phyloP scores from a whole-genome alignment of 2,113 vertebrate species.

The Heterochromis multidens region DNA sequence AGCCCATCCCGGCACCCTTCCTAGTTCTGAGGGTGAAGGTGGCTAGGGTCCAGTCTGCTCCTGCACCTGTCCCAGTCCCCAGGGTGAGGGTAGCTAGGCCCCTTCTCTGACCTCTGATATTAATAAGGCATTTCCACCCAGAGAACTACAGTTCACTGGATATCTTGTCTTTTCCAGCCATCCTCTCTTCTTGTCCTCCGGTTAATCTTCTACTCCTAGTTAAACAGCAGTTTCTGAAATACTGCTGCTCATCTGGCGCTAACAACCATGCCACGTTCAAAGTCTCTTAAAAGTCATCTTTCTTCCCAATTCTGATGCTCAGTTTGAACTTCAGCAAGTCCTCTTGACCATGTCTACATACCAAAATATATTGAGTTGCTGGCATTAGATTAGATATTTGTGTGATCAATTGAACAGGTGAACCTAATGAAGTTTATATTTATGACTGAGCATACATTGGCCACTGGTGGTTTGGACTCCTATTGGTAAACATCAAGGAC shows the following conservation, averaged over 20 bases:
- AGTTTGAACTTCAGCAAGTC: neutral
- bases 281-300: neutral
- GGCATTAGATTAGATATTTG: neutral
- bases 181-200: neutral
- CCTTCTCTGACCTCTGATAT: neutral
- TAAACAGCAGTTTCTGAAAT: neutral
- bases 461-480: neutral
- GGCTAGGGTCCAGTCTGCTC: neutral
- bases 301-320: neutral
- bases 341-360: neutral
- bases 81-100: no score
- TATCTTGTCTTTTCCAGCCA: neutral
- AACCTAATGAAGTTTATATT: neutral
- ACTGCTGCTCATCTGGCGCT: neutral
- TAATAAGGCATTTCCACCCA: neutral
- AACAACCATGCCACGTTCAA: neutral
- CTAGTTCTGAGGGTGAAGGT: no score
- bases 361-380: neutral
- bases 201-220: neutral
- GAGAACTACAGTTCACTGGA: neutral
- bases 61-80: no score
- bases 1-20: no score
- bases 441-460: neutral
- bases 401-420: neutral
- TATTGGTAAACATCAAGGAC: neutral